Evolutionary conservation across 2,113 vertebrate genomes (phyloP), one percentile per base, ranked within the genome.

Genomic region (Rhipidura dahli): DNA sequence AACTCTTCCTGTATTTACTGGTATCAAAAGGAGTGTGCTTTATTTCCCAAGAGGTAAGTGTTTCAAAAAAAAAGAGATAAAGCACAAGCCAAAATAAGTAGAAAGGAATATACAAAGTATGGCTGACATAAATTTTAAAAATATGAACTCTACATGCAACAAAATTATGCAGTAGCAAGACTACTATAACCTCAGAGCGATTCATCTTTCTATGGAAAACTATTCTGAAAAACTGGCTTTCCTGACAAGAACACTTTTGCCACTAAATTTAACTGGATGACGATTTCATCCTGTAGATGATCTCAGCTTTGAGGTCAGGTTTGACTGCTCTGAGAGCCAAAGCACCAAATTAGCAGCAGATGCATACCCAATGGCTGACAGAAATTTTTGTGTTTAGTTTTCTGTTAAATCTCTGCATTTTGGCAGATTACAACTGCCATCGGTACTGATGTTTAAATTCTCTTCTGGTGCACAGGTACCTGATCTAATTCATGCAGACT

Each of bases 391-490:
- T 77, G 37, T 69, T 69, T 69, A 54, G 31, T 49, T 76, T 83
- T 27, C 40, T 73, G 45, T 80, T 73, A 65, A 89, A 77, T 44
- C n/a, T 10, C 44, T 64, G 24, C 12, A 68, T 30, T 89, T 91
- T 73, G 78, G 42, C 22, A 71, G 42, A 39, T 77, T 39, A 64
- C 72, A 40, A 71, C 66, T 76, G 35, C 51, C 35, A 78, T 70
- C 84, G 75, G 87, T 96, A 97, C 27, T 42, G 15, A 53, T 64
- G 39, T 60, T 95, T 90, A 95, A 91, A 92, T 95, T 91, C n/a
- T 84, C 80, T 89, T 83, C 72, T 71, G 64, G 44, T 77, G 79
- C 64, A 81, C 15, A 92, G 59, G 49, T 20, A 90, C 35, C 72
- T 83, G 37, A 76, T 66, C 89, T 91, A 93, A 90, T 93, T 93